Evolutionary conservation across 2,113 vertebrate genomes (phyloP).

Genomic region (Leiothrix lutea): DNA sequence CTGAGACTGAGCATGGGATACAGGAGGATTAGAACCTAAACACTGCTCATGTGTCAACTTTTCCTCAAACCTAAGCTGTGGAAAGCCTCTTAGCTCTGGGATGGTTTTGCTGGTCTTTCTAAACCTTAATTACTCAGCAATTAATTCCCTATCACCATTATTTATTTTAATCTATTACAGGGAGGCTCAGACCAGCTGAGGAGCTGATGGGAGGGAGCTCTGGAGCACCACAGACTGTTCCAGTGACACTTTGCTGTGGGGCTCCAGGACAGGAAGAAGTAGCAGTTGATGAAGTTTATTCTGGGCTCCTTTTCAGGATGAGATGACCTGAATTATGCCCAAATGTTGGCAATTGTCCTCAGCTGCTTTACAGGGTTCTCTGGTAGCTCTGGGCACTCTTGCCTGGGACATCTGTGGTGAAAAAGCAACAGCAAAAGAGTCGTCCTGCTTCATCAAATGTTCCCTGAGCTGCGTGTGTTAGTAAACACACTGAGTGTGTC

Average conservation of each 20-base stretch:
- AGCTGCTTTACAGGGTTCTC: neutral
- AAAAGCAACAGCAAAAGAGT: neutral
- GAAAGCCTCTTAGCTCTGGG: neutral
- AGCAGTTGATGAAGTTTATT: neutral
- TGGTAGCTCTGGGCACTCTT: neutral
- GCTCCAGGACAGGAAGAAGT: neutral
- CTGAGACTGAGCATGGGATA: neutral
- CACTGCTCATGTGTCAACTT: neutral
- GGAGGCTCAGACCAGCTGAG: neutral
- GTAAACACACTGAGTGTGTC: neutral
- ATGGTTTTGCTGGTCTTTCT: neutral
- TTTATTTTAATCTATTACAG: neutral
- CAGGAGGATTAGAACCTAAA: neutral
- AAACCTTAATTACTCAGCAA: neutral
- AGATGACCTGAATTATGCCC: neutral
- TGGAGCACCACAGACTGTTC: neutral
- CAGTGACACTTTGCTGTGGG: neutral
- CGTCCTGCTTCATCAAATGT: neutral
- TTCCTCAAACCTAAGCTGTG: neutral
- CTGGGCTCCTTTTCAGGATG: neutral
- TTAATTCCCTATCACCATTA: neutral
- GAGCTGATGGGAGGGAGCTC: neutral
- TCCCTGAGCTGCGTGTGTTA: neutral
- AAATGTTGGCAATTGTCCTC: neutral
- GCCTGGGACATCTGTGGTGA: neutral